Evolutionary conservation across 2,797 vertebrate genomes (phyloP).

Genomic region (Phylloscopus collybita): DNA sequence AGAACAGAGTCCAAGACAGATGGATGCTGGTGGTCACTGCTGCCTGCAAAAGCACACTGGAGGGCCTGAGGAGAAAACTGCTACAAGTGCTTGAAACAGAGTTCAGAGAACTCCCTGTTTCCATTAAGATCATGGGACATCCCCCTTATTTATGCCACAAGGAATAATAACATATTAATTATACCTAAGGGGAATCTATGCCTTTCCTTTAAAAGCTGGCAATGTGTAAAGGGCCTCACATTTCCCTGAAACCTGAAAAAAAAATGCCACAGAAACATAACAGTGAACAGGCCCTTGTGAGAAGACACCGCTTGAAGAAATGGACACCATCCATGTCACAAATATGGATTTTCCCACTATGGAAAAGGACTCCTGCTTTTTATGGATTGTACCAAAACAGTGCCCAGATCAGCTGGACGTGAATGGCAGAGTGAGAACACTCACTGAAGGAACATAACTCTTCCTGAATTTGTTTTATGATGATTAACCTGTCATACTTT

Average conservation of each 20-base stretch:
- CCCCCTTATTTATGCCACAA: background rate
- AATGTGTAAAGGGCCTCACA: background rate
- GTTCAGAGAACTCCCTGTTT: background rate
- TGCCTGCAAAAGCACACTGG: background rate
- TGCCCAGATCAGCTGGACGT: background rate
- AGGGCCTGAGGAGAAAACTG: background rate
- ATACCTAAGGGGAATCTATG: background rate
- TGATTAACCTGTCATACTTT: background rate
- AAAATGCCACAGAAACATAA: background rate
- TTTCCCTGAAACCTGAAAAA: background rate
- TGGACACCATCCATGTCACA: fast-evolving
- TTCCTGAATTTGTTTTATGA: background rate
- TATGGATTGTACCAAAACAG: background rate
- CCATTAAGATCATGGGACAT: background rate
- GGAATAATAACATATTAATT: background rate
- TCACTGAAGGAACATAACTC: background rate
- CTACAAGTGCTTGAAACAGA: background rate
- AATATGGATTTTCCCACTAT: background rate
- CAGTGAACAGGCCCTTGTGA: background rate
- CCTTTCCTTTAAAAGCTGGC: background rate
- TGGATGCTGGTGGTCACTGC: background rate
- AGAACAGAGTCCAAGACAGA: background rate
- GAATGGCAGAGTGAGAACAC: background rate
- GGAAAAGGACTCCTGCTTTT: background rate
- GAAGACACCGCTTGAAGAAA: background rate